Conservation (phyloP, 2,888 invertebrate species). For the Macaria liturata region DNA sequence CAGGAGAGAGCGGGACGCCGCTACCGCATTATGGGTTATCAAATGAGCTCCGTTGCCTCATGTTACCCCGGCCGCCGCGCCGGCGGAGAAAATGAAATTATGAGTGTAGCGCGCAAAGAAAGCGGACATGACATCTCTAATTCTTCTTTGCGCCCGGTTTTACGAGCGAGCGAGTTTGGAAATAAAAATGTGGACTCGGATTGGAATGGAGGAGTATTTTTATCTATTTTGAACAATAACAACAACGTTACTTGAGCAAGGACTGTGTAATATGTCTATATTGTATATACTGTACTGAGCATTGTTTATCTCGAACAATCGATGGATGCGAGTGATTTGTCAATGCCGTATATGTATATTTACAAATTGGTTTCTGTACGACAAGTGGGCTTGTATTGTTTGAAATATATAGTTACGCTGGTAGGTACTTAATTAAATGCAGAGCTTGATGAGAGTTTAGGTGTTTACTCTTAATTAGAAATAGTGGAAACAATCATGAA, state of each 20-base stretch:
- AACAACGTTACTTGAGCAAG: slow-evolving; percentile 11
- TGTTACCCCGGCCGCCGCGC: no score
- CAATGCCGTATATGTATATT: not conserved
- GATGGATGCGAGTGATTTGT: not conserved
- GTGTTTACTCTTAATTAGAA: no score
- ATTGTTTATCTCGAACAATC: slow-evolving; percentile 3
- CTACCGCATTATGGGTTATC: slow-evolving; percentile 76
- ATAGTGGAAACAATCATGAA: no score
- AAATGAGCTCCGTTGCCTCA: slow-evolving; percentile 74
- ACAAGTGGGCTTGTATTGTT: no score
- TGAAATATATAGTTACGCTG: no score
- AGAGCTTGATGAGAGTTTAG: no score
- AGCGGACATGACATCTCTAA: slow-evolving; percentile 62
- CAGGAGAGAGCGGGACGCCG: slow-evolving; percentile 50
- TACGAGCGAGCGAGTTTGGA: slow-evolving; percentile 40
- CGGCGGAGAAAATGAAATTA: slow-evolving; percentile 77
- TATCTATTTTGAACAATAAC: slow-evolving; percentile 13
- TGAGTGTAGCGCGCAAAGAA: slow-evolving; percentile 69
- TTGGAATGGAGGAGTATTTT: slow-evolving; percentile 31
- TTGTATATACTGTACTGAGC: not conserved
- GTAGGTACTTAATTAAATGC: no score
- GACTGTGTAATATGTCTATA: slow-evolving; percentile 11
- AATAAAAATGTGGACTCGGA: slow-evolving; percentile 34
- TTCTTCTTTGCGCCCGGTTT: slow-evolving; percentile 45
- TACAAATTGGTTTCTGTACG: no score